These are phyloP conservation scores for Coremacera marginata DNA, from an alignment of 2,888 invertebrate species.

Conservation along the genomic window DNA sequence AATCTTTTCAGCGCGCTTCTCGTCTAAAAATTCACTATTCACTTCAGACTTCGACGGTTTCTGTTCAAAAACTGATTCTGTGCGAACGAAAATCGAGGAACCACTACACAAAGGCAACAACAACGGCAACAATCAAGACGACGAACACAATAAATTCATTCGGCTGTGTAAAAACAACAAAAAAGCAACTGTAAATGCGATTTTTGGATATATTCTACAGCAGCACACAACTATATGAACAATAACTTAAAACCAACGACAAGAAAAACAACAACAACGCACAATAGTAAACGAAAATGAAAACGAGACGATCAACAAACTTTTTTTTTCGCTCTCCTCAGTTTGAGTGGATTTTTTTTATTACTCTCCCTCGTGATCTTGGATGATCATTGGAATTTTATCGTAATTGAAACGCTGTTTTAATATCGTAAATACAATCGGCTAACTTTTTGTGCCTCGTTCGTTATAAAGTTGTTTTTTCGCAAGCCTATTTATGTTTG, in stretches of 20 bases:
- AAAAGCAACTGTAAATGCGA: slow-evolving; percentile 33
- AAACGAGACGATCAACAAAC: slow-evolving; percentile 20
- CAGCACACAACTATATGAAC: slow-evolving; percentile 11
- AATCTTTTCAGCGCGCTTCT: background rate
- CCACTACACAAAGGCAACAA: slow-evolving; percentile 33
- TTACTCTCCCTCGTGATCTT: background rate
- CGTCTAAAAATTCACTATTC: slow-evolving; percentile 6
- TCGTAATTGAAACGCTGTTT: background rate
- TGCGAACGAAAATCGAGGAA: slow-evolving; percentile 42
- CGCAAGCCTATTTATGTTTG: background rate
- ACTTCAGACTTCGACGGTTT: slow-evolving; percentile 43
- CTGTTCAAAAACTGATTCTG: slow-evolving; percentile 48
- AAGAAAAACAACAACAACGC: slow-evolving; percentile 35
- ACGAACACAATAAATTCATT: slow-evolving; percentile 23
- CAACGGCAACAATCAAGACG: slow-evolving; percentile 24
- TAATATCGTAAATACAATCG: background rate
- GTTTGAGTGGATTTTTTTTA: background rate
- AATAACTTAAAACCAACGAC: background rate
- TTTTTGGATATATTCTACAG: slow-evolving; percentile 37
- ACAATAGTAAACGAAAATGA: slow-evolving; percentile 20
- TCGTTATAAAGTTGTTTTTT: background rate
- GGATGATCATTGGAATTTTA: background rate
- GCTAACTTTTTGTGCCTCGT: background rate
- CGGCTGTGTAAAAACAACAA: slow-evolving; percentile 17
- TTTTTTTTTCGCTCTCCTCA: background rate